These are phyloP conservation scores for Capitella teleta DNA, from an alignment of 1,140 invertebrate species.

Conservation along the genomic window DNA sequence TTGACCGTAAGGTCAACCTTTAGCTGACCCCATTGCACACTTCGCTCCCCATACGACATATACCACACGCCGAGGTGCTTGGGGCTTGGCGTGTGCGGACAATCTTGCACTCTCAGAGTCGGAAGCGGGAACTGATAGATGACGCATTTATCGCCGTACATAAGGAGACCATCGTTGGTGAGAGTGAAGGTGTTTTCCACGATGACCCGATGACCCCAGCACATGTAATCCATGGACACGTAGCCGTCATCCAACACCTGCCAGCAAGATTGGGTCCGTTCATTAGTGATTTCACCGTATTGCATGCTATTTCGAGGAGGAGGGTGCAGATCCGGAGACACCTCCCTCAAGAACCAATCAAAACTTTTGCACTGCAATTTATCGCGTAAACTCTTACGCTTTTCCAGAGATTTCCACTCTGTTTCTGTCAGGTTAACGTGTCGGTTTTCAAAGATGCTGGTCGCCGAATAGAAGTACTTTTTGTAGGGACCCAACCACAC, in stretches of 20 bases:
- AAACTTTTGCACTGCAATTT: conserved; percentile 14
- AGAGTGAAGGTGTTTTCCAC: conserved; percentile 15
- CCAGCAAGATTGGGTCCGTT: conserved; percentile 11
- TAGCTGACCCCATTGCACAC: not conserved
- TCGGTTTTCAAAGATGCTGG: conserved; percentile 6
- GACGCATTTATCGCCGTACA: conserved; percentile 13
- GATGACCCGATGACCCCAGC: conserved; percentile 13
- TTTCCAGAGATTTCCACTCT: conserved; percentile 5
- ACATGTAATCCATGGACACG: conserved; percentile 13
- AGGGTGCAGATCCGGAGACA: conserved; percentile 15
- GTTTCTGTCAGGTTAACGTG: conserved; percentile 1
- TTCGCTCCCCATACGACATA: not conserved
- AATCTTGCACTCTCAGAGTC: conserved; percentile 4
- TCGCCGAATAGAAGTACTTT: conserved; percentile 12
- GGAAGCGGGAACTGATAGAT: conserved; percentile 1
- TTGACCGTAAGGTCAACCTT: not conserved
- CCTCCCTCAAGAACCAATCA: conserved; percentile 15
- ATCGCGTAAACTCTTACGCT: conserved; percentile 1
- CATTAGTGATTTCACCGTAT: conserved; percentile 15
- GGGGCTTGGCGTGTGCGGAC: conserved; percentile 1
- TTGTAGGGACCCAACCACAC: conserved; percentile 9
- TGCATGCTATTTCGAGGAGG: conserved; percentile 13
- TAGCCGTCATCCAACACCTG: conserved; percentile 12
- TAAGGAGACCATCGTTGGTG: conserved; percentile 8
- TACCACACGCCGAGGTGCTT: conserved; percentile 8